A percentile compares a stretch with the other conserved stretches of the same genome.
Conservation (phyloP, 2,888 invertebrate species). For the Papilio protenor region DNA sequence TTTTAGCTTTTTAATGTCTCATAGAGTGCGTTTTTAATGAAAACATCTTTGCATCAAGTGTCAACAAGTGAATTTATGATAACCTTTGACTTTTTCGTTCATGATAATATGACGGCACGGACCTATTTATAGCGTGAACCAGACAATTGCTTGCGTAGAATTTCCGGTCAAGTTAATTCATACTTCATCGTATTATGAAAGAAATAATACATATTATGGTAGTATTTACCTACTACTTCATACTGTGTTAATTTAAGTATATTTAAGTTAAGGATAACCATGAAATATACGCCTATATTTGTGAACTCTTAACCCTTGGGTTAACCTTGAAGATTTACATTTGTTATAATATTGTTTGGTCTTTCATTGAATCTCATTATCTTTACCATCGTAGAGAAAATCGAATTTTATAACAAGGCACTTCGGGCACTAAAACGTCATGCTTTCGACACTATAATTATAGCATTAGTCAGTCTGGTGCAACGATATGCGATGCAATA, state of each 20-base stretch:
- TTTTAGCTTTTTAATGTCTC: neutral
- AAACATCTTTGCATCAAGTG: constrained; percentile 1
- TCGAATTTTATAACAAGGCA: neutral
- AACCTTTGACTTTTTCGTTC: constrained; percentile 38
- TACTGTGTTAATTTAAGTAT: neutral
- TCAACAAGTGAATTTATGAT: constrained; percentile 15
- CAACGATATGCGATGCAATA: neutral
- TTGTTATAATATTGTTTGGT: neutral
- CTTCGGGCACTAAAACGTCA: neutral
- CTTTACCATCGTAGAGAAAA: neutral
- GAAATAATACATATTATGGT: neutral
- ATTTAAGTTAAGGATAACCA: neutral
- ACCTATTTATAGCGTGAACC: constrained; percentile 22
- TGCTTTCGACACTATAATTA: neutral
- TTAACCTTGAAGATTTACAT: neutral
- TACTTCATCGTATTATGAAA: constrained; percentile 1
- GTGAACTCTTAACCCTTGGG: neutral
- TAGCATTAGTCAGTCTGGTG: constrained; percentile 12
- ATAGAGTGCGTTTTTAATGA: neutral
- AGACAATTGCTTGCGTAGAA: constrained; percentile 17
- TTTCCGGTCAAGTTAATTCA: constrained; percentile 10
- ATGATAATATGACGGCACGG: constrained; percentile 32
- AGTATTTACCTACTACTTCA: neutral
- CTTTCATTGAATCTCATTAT: neutral
- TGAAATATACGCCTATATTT: neutral